phyloP scores from a whole-genome alignment of 2,113 vertebrate genomes.

The Barbus barbus region DNA sequence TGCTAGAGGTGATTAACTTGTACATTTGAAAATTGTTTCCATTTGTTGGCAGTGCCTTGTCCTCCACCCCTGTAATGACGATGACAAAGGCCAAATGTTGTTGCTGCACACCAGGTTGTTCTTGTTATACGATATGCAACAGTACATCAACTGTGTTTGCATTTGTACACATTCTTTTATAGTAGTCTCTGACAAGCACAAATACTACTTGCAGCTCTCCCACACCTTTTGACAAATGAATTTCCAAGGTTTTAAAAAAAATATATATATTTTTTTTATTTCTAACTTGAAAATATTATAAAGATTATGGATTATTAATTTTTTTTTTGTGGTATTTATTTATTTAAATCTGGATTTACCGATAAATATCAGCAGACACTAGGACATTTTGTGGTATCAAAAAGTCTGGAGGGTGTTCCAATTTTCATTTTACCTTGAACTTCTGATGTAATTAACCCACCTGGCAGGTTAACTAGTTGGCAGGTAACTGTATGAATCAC shows the following conservation, averaged over 20 bases:
- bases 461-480: not conserved
- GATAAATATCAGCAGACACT: not conserved
- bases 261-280: no score
- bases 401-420: not conserved
- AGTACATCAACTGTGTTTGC: not conserved
- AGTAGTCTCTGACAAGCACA: not conserved
- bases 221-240: not conserved
- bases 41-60: not conserved
- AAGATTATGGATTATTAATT: no score
- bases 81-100: not conserved
- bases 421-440: not conserved
- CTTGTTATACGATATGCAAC: not conserved
- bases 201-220: not conserved
- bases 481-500: not conserved
- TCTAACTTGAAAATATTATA: no score
- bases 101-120: slow-evolving; percentile 3
- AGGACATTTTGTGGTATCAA: not conserved
- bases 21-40: not conserved
- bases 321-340: no score
- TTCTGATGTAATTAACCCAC: not conserved
- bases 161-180: not conserved
- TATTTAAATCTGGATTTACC: not conserved
- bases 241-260: no score
- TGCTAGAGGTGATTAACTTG: not conserved
- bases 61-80: not conserved